Evolutionary conservation across 1,140 invertebrate genomes (phyloP).

Genomic region (Aphis craccivora): DNA sequence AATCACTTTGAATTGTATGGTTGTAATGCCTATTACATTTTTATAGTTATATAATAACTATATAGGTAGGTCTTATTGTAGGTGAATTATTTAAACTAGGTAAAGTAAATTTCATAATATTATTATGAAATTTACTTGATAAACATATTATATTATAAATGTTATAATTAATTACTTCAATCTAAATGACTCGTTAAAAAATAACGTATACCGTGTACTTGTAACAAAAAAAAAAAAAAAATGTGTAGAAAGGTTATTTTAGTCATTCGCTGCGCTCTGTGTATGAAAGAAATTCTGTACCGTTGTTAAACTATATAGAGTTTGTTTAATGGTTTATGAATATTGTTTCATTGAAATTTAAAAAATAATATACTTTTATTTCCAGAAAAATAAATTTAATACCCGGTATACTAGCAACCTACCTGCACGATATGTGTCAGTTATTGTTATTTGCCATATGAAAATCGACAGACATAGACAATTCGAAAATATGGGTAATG

Average conservation of each 20-base stretch:
- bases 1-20: neutral
- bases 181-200: no score
- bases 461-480: neutral
- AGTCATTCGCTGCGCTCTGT: no score
- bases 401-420: neutral
- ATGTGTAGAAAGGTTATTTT: no score
- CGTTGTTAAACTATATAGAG: no score
- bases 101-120: neutral
- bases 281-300: no score
- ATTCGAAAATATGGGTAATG: neutral
- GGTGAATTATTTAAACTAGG: neutral
- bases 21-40: neutral
- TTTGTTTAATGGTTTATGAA: no score
- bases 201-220: no score
- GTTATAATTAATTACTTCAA: no score
- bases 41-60: no score
- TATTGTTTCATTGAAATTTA: no score
- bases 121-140: neutral
- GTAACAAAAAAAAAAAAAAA: no score
- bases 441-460: neutral
- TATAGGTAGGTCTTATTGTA: neutral
- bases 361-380: neutral
- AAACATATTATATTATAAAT: neutral
- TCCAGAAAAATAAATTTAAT: neutral
- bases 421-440: neutral